phyloP scores from a whole-genome alignment of 2,797 vertebrate species.

The Chromobotia macracanthus region DNA sequence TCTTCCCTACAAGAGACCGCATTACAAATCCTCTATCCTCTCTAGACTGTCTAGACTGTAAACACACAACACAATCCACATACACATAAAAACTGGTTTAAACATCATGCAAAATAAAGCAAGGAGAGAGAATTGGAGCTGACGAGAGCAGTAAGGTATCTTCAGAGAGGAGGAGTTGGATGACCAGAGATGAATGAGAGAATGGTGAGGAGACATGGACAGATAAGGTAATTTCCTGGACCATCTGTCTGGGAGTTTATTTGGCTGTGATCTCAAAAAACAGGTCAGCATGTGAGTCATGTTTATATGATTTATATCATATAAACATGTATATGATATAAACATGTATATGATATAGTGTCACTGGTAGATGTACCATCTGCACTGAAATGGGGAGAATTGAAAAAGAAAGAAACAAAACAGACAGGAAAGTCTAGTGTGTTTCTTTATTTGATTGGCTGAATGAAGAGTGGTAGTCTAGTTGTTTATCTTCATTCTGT shows the following conservation, averaged over 20 bases:
- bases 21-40: conserved; percentile 60
- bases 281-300: conserved; percentile 27
- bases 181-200: neutral
- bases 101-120: neutral
- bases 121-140: neutral
- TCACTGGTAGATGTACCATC: neutral
- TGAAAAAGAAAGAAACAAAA: conserved; percentile 7
- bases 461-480: conserved; percentile 69
- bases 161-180: neutral
- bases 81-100: neutral
- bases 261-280: conserved; percentile 25
- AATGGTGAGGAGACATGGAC: neutral
- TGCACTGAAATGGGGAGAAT: neutral
- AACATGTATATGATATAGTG: neutral
- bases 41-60: conserved; percentile 21
- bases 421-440: conserved; percentile 28
- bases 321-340: conserved; percentile 8
- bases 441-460: conserved; percentile 74
- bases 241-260: conserved; percentile 37
- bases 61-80: neutral
- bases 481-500: conserved; percentile 75
- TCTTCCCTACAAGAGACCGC: conserved; percentile 60
- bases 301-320: conserved; percentile 31
- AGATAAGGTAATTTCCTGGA: conserved; percentile 29
- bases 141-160: neutral